These are phyloP conservation scores for Phalera bucephala DNA, from an alignment of 2,888 invertebrate genomes.

Conservation along the genomic window DNA sequence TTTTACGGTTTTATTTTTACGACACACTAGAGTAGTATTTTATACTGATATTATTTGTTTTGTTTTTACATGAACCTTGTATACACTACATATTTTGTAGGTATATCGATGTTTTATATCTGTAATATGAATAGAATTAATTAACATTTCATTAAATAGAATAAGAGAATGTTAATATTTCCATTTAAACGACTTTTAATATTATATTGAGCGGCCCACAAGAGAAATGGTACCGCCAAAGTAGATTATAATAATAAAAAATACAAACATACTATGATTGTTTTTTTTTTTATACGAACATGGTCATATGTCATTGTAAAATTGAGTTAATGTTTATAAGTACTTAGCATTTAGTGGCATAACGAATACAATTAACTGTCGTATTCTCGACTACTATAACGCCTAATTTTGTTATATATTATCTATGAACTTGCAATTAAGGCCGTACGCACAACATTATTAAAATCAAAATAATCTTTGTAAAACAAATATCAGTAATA, in stretches of 20 bases:
- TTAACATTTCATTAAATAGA: slow-evolving; percentile 28
- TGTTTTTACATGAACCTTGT: slow-evolving; percentile 16
- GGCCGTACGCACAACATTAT: not conserved
- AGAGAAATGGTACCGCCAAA: slow-evolving; percentile 27
- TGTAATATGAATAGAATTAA: slow-evolving; percentile 32
- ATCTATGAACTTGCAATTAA: slow-evolving; percentile 13
- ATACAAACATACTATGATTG: too few species aligned
- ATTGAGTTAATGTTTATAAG: too few species aligned
- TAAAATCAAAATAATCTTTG: too few species aligned
- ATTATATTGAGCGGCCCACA: slow-evolving; percentile 25
- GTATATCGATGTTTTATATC: slow-evolving; percentile 36
- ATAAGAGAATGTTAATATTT: slow-evolving; percentile 30
- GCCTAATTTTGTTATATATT: too few species aligned
- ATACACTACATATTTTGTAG: slow-evolving; percentile 18
- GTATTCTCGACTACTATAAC: too few species aligned
- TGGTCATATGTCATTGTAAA: too few species aligned
- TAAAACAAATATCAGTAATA: too few species aligned
- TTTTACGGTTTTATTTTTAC: not conserved
- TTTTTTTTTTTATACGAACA: too few species aligned
- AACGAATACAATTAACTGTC: too few species aligned
- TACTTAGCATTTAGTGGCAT: too few species aligned
- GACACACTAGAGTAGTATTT: too few species aligned
- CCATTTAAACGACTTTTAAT: slow-evolving; percentile 15
- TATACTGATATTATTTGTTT: too few species aligned
- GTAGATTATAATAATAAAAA: slow-evolving; percentile 19